Evolutionary conservation across 2,888 invertebrate species (phyloP), one percentile per base, ranked within the genome.

Genomic region (Lamellibrachia columna): DNA sequence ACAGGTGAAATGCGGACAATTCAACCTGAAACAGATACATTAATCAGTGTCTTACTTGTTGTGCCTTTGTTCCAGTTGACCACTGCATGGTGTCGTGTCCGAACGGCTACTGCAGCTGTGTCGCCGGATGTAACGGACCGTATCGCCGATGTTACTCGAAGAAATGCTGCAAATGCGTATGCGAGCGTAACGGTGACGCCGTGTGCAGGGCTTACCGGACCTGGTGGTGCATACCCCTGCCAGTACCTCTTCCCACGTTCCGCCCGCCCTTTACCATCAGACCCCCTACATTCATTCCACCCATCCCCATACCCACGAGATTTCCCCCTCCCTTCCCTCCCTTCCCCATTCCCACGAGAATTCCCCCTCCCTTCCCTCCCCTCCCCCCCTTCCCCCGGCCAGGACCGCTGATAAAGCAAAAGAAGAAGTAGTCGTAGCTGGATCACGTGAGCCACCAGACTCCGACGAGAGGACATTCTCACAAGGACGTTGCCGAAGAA

Each of bases 101-200:
- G 75, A 75, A 75, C 75, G 75, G 75, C 15, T 75, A 75, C 22
- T 75, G 75, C 75, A 75, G 75, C 75, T 75, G 75, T 75, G 75
- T 75, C 75, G 75, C 15, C 22, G 75, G 75, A 15, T 75, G 75
- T n/a, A 22, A 75, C 75, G 75, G 75, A 6, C 22, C 22, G 1
- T 75, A 11, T 6, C 75, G n/a, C 75, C 15, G 75, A 2, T 75
- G 75, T 6, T 75, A 22, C 75, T 75, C 15, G 75, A 75, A n/a
- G 22, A 75, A 75, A 15, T 75, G 75, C 22, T 75, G 75, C 22
- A 75, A 22, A 11, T 75, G 75, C 75, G 22, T 6, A 6, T 75
- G 75, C 22, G 75, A 15, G 22, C 3, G 3, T 6, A 75, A 22
- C 22, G 75, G 75, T 75, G 22, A 75, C 22, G 75, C 75, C 15